Conservation (phyloP, 2,888 invertebrate species). For the Cordilura impudica region DNA sequence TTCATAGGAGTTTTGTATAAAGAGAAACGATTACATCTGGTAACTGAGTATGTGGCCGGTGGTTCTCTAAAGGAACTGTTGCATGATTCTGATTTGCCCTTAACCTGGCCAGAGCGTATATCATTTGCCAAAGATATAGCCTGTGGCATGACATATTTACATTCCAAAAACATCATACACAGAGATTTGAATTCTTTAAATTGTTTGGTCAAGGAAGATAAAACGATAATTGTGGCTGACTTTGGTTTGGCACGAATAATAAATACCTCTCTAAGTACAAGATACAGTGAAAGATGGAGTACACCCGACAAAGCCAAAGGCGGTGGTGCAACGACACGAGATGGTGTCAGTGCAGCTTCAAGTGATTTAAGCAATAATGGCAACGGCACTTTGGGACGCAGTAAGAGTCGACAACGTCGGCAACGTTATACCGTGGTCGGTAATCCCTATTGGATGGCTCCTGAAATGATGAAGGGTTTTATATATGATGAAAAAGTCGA, state of each 20-base stretch:
- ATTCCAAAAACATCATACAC: constrained; percentile 96
- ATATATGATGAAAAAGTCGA: constrained; percentile 98
- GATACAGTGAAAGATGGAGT: constrained; percentile 72
- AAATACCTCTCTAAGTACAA: constrained; percentile 76
- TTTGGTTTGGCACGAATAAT: constrained; percentile 94
- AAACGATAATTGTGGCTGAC: constrained; percentile 95
- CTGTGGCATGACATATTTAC: constrained; percentile 95
- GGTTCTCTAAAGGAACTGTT: constrained; percentile 92
- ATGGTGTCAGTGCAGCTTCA: not conserved
- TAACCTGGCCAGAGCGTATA: constrained; percentile 89
- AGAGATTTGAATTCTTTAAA: constrained; percentile 97
- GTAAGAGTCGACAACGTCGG: constrained; percentile 84
- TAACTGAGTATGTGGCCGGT: constrained; percentile 95
- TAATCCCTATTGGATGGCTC: constrained; percentile 99
- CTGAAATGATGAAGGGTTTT: constrained; percentile 98
- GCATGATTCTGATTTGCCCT: constrained; percentile 83
- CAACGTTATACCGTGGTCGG: constrained; percentile 97
- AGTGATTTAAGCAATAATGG: constrained; percentile 60
- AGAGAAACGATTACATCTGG: constrained; percentile 92
- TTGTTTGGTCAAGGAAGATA: constrained; percentile 93
- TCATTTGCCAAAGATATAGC: constrained; percentile 95
- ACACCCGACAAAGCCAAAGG: constrained; percentile 73
- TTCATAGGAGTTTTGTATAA: constrained; percentile 96
- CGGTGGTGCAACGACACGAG: too few species aligned
- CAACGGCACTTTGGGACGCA: constrained; percentile 79